Conservation (phyloP, 2,888 invertebrate genomes). For the Ennomos erosarius region DNA sequence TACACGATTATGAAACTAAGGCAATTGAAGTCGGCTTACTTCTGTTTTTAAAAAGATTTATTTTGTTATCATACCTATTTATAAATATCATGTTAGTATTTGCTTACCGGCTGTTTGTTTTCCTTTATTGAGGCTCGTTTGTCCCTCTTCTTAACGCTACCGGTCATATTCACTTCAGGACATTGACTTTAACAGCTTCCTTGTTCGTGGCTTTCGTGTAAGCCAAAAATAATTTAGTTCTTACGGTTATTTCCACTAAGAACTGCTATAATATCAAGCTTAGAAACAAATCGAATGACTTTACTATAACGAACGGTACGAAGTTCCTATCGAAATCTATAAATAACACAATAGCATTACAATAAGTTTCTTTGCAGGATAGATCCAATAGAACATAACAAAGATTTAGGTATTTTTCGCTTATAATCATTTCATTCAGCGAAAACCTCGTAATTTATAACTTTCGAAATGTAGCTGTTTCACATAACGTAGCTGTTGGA, state of each 20-base stretch:
- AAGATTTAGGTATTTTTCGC: conserved; percentile 11
- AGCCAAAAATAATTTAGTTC: too few species aligned
- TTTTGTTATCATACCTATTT: too few species aligned
- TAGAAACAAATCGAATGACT: conserved; percentile 2
- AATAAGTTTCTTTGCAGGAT: conserved; percentile 10
- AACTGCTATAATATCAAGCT: not conserved
- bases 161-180: conserved; percentile 6
- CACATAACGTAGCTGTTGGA: too few species aligned
- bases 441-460: conserved; percentile 1
- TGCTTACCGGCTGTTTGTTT: conserved; percentile 50
- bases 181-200: too few species aligned
- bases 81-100: too few species aligned
- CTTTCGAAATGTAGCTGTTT: not conserved
- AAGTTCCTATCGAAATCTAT: not conserved
- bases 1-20: too few species aligned
- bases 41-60: too few species aligned
- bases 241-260: too few species aligned
- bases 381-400: conserved; percentile 1
- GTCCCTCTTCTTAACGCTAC: conserved; percentile 17
- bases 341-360: not conserved
- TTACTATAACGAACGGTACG: not conserved
- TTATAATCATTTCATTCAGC: conserved; percentile 10
- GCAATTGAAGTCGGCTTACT: too few species aligned
- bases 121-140: conserved; percentile 43
- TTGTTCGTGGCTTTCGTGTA: too few species aligned